Percentiles rank a stretch among this genome's conserved stretches.
Evolutionary conservation across 2,888 invertebrate genomes (phyloP).

Genomic region (Drosophila niveifrons): DNA sequence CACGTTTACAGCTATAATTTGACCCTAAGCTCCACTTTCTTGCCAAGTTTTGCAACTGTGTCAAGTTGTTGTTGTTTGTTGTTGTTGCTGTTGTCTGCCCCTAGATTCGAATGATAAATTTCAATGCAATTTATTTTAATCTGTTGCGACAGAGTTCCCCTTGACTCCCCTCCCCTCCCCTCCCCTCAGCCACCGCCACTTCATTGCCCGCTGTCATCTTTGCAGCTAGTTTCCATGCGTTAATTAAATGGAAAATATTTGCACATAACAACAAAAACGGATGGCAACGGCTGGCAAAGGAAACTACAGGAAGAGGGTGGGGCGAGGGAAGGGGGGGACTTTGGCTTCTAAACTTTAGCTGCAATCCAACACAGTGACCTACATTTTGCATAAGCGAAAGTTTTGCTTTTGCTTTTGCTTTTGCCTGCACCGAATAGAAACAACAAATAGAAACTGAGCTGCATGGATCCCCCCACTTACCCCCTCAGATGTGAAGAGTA

Average conservation of each 20-base stretch:
- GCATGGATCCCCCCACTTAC: constrained; percentile 1
- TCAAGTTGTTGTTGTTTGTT: constrained; percentile 52
- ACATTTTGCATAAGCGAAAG: constrained; percentile 64
- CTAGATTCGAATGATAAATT: constrained; percentile 76
- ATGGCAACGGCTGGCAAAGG: constrained; percentile 1
- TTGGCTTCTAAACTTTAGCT: constrained; percentile 47
- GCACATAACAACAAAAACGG: constrained; percentile 55
- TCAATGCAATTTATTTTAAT: constrained; percentile 79
- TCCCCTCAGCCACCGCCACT: too few relatives aligned
- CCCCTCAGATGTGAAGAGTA: background rate
- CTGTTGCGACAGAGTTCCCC: constrained; percentile 65
- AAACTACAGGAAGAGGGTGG: background rate
- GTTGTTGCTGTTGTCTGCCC: constrained; percentile 42
- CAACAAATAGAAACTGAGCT: constrained; percentile 34
- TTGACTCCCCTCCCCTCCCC: background rate
- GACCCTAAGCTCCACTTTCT: constrained; percentile 74
- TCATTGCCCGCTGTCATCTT: background rate
- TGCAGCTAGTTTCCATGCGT: constrained; percentile 67
- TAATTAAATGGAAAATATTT: constrained; percentile 80
- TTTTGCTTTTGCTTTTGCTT: constrained; percentile 52
- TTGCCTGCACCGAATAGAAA: constrained; percentile 12
- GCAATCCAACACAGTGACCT: constrained; percentile 70
- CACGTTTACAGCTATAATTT: constrained; percentile 32
- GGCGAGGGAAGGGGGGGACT: too few relatives aligned
- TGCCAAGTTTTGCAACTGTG: constrained; percentile 75